phyloP scores from a whole-genome alignment of 1,140 invertebrate species.

The Pogonus chalceus region DNA sequence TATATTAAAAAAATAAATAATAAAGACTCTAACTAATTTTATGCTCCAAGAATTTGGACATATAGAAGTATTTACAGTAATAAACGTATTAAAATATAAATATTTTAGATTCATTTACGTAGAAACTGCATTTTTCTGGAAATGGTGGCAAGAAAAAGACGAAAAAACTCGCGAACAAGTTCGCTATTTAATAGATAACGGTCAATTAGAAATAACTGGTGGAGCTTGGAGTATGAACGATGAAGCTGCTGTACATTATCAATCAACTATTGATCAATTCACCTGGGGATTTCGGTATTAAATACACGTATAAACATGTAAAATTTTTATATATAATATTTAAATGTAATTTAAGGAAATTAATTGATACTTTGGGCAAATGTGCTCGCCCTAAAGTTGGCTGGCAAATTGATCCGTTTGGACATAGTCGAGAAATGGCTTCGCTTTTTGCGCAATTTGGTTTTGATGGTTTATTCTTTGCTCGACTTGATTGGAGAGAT shows the following conservation, averaged over 20 bases:
- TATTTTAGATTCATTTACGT: slow-evolving; percentile 31
- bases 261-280: slow-evolving; percentile 78
- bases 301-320: too few relatives aligned
- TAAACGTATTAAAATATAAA: slow-evolving; percentile 14
- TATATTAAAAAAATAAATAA: too few relatives aligned
- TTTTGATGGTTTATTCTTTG: slow-evolving; percentile 82
- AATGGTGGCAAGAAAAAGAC: slow-evolving; percentile 59
- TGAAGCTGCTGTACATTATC: slow-evolving; percentile 70
- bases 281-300: slow-evolving; percentile 49
- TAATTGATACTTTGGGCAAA: slow-evolving; percentile 74
- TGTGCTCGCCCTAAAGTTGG: slow-evolving; percentile 71
- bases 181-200: slow-evolving; percentile 38
- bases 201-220: slow-evolving; percentile 64
- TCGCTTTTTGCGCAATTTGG: slow-evolving; percentile 74
- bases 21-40: too few relatives aligned
- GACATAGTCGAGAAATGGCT: slow-evolving; percentile 80
- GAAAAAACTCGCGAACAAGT: slow-evolving; percentile 39
- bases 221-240: slow-evolving; percentile 74
- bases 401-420: slow-evolving; percentile 94
- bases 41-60: too few relatives aligned
- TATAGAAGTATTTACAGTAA: too few relatives aligned
- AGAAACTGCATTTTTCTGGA: slow-evolving; percentile 42
- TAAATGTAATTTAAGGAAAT: slow-evolving; percentile 34
- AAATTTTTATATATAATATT: not conserved
- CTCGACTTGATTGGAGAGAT: slow-evolving; percentile 81